These are phyloP conservation scores for Acronicta psi DNA, from an alignment of 2,888 invertebrate genomes.

Conservation along the genomic window DNA sequence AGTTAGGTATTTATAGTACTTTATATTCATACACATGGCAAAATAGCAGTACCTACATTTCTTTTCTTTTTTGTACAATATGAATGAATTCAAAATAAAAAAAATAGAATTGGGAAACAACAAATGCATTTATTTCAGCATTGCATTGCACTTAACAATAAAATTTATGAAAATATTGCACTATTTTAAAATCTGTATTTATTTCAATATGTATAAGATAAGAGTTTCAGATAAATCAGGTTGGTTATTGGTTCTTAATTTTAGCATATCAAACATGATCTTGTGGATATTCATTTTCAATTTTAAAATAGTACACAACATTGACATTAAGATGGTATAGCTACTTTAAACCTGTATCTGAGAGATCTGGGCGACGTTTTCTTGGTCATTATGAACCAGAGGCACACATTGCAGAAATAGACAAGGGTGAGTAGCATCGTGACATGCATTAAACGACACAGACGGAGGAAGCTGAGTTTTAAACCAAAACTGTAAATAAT, in stretches of 20 bases:
- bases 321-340: slow-evolving; percentile 61
- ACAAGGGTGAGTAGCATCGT: slow-evolving; percentile 81
- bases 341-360: slow-evolving; percentile 75
- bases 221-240: background rate
- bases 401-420: slow-evolving; percentile 82
- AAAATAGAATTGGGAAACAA: slow-evolving; percentile 26
- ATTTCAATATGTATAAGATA: background rate
- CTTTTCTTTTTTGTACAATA: no score
- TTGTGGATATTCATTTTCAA: slow-evolving; percentile 4
- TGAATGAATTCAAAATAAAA: background rate
- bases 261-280: slow-evolving; percentile 1
- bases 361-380: slow-evolving; percentile 73
- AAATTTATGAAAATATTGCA: slow-evolving; percentile 26
- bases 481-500: slow-evolving; percentile 76
- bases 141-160: slow-evolving; percentile 36
- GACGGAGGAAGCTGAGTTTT: slow-evolving; percentile 79
- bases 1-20: no score
- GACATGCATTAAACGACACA: slow-evolving; percentile 80
- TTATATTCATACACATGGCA: no score
- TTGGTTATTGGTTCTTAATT: background rate
- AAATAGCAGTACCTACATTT: no score
- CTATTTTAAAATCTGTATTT: slow-evolving; percentile 21
- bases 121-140: slow-evolving; percentile 54
- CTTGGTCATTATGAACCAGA: slow-evolving; percentile 83
- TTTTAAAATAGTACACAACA: slow-evolving; percentile 29